Conservation (phyloP, 2,888 invertebrate species). For the Drosophila villosipedis region DNA sequence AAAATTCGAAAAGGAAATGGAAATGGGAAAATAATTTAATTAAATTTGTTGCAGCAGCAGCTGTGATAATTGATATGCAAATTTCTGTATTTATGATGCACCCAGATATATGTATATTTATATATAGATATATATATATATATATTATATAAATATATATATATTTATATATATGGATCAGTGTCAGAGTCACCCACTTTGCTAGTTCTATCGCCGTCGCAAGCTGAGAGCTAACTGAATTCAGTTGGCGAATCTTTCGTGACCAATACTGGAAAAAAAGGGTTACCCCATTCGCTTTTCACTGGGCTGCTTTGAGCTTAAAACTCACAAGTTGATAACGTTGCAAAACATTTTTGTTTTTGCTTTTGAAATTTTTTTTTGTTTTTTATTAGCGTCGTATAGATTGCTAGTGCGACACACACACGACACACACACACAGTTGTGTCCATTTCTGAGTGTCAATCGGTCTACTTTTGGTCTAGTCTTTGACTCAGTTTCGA, state of each 20-base stretch:
- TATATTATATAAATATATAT: background rate
- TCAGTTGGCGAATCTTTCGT: constrained; percentile 60
- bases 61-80: constrained; percentile 13
- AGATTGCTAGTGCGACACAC: constrained; percentile 7
- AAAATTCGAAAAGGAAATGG: constrained; percentile 8
- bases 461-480: background rate
- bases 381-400: constrained; percentile 7
- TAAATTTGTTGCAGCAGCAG: constrained; percentile 21
- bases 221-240: constrained; percentile 66
- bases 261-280: constrained; percentile 44
- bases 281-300: constrained; percentile 31
- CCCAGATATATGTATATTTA: background rate
- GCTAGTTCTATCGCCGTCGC: constrained; percentile 52
- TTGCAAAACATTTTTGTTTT: constrained; percentile 44
- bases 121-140: background rate
- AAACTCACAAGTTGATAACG: constrained; percentile 47
- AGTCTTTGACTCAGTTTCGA: background rate
- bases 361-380: constrained; percentile 35
- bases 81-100: background rate
- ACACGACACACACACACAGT: background rate
- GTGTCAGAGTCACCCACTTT: constrained; percentile 23
- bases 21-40: constrained; percentile 13
- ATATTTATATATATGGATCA: constrained; percentile 6
- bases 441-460: background rate
- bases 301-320: constrained; percentile 31